Conservation (phyloP, 2,113 vertebrate genomes). For the Chunga burmeisteri region DNA sequence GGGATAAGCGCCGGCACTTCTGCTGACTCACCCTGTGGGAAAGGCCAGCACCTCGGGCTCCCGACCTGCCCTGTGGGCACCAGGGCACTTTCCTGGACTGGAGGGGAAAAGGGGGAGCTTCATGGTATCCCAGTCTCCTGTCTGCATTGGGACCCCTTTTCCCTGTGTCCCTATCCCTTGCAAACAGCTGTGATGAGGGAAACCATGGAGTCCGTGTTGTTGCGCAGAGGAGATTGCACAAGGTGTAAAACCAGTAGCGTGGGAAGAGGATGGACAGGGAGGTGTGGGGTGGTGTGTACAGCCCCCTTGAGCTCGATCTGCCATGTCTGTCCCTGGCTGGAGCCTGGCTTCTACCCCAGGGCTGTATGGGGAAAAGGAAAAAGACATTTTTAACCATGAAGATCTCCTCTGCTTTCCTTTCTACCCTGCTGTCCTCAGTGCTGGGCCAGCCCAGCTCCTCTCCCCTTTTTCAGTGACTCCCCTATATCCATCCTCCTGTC, state of each 20-base stretch:
- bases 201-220: rapidly evolving
- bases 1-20: background rate
- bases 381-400: background rate
- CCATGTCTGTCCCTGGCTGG: rapidly evolving
- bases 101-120: background rate
- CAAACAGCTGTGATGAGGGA: background rate
- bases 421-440: background rate
- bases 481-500: background rate
- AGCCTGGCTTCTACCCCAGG: background rate
- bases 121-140: background rate
- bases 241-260: background rate
- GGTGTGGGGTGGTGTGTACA: background rate
- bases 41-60: rapidly evolving
- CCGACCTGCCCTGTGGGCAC: rapidly evolving
- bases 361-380: background rate
- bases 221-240: background rate
- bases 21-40: background rate
- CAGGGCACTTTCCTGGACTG: rapidly evolving
- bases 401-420: background rate
- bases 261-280: background rate
- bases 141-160: background rate
- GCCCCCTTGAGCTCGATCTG: rapidly evolving
- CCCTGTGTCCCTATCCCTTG: background rate
- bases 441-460: background rate
- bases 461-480: background rate